phyloP scores from a whole-genome alignment of 92 coral and sea anemone species.

The Umimayanthus chanpuru region DNA sequence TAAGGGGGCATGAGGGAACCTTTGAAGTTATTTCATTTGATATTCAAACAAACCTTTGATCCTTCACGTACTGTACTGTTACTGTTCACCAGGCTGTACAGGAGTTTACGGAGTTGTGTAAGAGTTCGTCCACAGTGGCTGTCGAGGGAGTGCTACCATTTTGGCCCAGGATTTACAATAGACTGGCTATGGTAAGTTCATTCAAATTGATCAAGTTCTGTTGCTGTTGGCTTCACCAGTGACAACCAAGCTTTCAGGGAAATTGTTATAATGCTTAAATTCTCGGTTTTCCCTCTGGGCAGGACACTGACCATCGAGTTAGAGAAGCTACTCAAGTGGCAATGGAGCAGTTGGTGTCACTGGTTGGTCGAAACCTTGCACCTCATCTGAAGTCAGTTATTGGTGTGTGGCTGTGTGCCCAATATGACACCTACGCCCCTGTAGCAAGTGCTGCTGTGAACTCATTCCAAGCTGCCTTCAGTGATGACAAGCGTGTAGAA shows the following conservation, averaged over 20 bases:
- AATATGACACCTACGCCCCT: slow-evolving; percentile 84
- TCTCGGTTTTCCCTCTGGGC: background rate
- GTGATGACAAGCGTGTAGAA: slow-evolving; percentile 81
- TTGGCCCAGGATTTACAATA: slow-evolving; percentile 96
- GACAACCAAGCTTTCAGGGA: background rate
- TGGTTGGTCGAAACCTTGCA: slow-evolving; percentile 91
- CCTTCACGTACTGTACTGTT: too few species aligned
- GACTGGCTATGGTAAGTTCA: slow-evolving; percentile 82
- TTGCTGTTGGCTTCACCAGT: too few species aligned
- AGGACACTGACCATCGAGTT: slow-evolving; percentile 93
- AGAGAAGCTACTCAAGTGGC: slow-evolving; percentile 96
- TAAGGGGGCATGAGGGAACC: too few species aligned
- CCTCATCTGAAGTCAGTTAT: slow-evolving; percentile 89
- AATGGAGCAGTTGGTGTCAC: slow-evolving; percentile 85
- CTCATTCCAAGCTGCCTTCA: slow-evolving; percentile 84
- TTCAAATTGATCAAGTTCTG: too few species aligned
- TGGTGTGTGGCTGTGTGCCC: slow-evolving; percentile 93
- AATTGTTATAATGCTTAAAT: too few species aligned
- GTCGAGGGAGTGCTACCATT: slow-evolving; percentile 88
- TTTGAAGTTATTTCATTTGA: too few species aligned
- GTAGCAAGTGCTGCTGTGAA: slow-evolving; percentile 89
- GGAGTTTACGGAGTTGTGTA: slow-evolving; percentile 93
- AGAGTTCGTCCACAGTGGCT: slow-evolving; percentile 70
- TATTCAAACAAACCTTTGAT: too few species aligned
- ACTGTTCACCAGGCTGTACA: slow-evolving; percentile 79